Evolutionary conservation across 2,797 vertebrate species (phyloP).

Genomic region (Channa striata): DNA sequence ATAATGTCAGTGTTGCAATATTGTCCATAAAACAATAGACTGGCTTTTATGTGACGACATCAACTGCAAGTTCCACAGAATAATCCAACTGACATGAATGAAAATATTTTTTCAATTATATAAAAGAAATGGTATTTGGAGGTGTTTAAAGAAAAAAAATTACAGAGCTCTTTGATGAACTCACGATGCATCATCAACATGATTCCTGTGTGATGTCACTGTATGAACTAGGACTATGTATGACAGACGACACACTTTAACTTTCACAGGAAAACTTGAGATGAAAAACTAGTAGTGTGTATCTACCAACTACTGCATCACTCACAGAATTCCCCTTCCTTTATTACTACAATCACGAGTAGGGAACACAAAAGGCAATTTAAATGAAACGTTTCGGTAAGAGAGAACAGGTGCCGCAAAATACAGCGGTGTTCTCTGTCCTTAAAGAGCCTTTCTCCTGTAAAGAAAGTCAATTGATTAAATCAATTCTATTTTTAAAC

Average conservation of each 20-base stretch:
- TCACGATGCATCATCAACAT: neutral
- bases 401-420: neutral
- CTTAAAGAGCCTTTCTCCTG: neutral
- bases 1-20: neutral
- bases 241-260: neutral
- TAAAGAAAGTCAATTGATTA: neutral
- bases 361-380: neutral
- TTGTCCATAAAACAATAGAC: neutral
- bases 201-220: neutral
- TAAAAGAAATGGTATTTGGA: slow-evolving; percentile 11
- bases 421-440: neutral
- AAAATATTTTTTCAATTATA: too few relatives aligned
- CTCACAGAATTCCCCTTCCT: neutral
- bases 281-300: neutral
- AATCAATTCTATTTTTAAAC: neutral
- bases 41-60: neutral
- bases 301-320: neutral
- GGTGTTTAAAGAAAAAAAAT: slow-evolving; percentile 9
- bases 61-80: neutral
- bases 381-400: neutral
- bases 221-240: slow-evolving; percentile 1
- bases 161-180: slow-evolving; percentile 11
- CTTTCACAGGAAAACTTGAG: neutral
- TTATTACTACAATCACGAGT: slow-evolving; percentile 7
- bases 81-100: neutral